Evolutionary conservation across 1,140 invertebrate genomes (phyloP), one percentile per base, ranked within the genome.

Genomic region (Wasmannia auropunctata): DNA sequence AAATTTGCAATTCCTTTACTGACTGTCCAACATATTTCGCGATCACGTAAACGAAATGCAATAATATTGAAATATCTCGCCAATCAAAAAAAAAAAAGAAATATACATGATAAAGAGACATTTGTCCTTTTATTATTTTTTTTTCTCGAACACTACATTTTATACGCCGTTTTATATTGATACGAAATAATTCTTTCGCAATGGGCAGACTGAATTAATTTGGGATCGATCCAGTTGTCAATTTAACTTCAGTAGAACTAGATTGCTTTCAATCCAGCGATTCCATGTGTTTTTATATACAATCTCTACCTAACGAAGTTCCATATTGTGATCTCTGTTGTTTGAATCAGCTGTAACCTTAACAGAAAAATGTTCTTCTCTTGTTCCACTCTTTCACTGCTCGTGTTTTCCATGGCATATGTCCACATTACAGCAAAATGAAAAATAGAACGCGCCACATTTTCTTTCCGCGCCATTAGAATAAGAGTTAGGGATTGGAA

Each of bases 51-150:
- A 54, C 2, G 10, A 63, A 67, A 79, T 65, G 46, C 46, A 80
- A 85, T 56, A 85, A 56, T 75, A 75, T 75, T 43, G 14, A 81
- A 25, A 67, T 56, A 60, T 58, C 19, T 49, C 8, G n/a, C 19
- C 22, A 22, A 46, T 43, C 16, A 5, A 76, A 43, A 60, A 34
- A 7, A 37, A 40, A 63, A 5, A n/a, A 43, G 49, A 79, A 46
- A 76, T 58, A n/a, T 65, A 49, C 4, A 31, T 3, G 4, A 51
- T 85, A 37, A 43, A 40, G 25, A 28, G 25, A 43, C 2, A 40
- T 14, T 43, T 65, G 31, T 51, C 19, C 25, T 28, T 54, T 80
- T 54, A 31, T 7, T 34, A 74, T 58, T 25, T 22, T 62, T 25
- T 22, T 62, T 84, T 58, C 34, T 56, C 40, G 0, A 25, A 54